phyloP scores from a whole-genome alignment of 2,113 vertebrate genomes.

The Hemiscyllium ocellatum region DNA sequence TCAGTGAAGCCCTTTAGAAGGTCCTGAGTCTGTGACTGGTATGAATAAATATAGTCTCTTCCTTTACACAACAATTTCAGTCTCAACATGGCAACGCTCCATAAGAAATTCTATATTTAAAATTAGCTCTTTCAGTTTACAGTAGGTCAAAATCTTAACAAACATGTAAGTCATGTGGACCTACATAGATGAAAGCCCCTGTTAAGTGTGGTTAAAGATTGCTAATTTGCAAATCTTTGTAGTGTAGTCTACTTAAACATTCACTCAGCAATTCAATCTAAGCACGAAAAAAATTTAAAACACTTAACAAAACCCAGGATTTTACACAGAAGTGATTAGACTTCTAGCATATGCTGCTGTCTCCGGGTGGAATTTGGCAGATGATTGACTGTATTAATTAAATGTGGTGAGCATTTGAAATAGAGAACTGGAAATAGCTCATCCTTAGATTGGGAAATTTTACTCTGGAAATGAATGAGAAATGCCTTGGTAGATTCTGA shows the following conservation, averaged over 20 bases:
- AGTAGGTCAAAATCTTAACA: constrained; percentile 15
- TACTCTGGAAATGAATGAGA: background rate
- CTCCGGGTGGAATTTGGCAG: constrained; percentile 13
- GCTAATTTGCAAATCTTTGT: constrained; percentile 25
- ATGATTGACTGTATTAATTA: constrained; percentile 24
- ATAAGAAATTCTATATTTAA: background rate
- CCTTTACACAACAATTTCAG: background rate
- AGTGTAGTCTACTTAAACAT: background rate
- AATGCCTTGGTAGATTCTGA: background rate
- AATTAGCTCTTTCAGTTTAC: background rate
- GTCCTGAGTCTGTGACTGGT: background rate
- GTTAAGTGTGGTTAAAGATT: constrained; percentile 13
- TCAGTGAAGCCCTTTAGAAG: background rate
- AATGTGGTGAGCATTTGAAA: background rate
- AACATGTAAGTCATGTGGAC: constrained; percentile 2
- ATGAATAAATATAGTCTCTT: background rate
- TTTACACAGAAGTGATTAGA: constrained; percentile 35
- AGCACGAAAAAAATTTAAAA: constrained; percentile 9
- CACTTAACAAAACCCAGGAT: constrained; percentile 31
- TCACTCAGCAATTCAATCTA: constrained; percentile 25
- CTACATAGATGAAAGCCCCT: background rate
- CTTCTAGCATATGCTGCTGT: constrained; percentile 19
- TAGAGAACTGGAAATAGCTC: background rate
- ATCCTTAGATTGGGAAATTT: background rate
- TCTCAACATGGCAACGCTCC: background rate